Conservation (phyloP, 92 coral and sea anemone species). For the Pocillopora grandis region DNA sequence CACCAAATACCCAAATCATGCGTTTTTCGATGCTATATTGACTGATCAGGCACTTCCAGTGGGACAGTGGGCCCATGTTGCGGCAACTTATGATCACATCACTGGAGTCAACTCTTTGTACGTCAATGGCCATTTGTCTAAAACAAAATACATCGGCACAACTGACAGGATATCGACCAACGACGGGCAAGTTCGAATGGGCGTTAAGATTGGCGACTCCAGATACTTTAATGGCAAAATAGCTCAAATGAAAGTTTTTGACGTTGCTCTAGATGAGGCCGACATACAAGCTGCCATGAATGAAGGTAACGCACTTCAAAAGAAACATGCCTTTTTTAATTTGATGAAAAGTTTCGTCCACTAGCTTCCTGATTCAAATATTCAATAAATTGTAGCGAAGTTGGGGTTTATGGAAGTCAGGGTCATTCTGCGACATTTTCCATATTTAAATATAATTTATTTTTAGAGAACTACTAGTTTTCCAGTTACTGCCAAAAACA, state of each 20-base stretch:
- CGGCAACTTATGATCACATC: conserved; percentile 20
- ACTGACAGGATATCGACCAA: conserved; percentile 8
- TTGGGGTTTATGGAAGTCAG: too few relatives aligned
- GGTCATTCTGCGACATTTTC: too few relatives aligned
- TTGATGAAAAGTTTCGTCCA: too few relatives aligned
- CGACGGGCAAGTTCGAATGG: conserved; percentile 23
- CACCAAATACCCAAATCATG: neutral
- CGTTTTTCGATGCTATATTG: neutral
- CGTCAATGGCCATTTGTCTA: neutral
- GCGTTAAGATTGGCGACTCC: conserved; percentile 17
- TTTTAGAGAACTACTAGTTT: too few relatives aligned
- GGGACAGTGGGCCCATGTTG: conserved; percentile 30
- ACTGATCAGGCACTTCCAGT: neutral
- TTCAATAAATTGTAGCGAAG: too few relatives aligned
- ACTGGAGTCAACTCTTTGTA: conserved; percentile 17
- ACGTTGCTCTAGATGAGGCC: conserved; percentile 5
- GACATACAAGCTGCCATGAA: conserved; percentile 1
- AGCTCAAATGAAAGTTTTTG: conserved; percentile 22
- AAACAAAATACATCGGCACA: neutral
- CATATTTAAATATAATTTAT: too few relatives aligned
- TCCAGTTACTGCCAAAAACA: too few relatives aligned
- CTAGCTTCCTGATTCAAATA: too few relatives aligned
- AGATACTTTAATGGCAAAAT: conserved; percentile 28
- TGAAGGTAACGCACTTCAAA: neutral
- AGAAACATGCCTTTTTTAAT: neutral